Evolutionary conservation across 2,888 invertebrate species (phyloP).

Genomic region (Volucella inanis): DNA sequence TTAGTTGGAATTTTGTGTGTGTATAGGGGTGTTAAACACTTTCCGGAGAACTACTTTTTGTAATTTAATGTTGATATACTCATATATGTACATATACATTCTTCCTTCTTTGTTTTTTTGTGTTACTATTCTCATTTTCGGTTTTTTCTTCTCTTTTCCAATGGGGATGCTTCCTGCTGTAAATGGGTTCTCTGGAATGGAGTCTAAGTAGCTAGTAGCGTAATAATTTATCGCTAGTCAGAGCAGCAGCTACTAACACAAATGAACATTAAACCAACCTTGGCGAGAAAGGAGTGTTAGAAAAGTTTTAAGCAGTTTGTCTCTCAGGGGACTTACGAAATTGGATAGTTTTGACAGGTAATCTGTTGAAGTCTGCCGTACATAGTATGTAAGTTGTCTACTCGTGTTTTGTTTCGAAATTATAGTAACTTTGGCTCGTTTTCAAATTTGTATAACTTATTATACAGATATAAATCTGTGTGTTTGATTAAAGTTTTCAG

Average conservation of each 20-base stretch:
- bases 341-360: too few relatives aligned
- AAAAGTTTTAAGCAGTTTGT: too few relatives aligned
- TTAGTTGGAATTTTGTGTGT: background rate
- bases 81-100: too few relatives aligned
- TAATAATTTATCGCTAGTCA: conserved; percentile 36
- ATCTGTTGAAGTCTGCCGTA: too few relatives aligned
- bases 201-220: conserved; percentile 45
- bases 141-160: conserved; percentile 16
- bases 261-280: conserved; percentile 5
- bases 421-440: too few relatives aligned
- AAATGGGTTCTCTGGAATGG: conserved; percentile 40
- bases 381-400: too few relatives aligned
- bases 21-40: conserved; percentile 12
- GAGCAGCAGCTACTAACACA: conserved; percentile 1
- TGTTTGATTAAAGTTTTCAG: too few relatives aligned
- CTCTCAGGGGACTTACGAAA: too few relatives aligned
- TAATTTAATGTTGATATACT: conserved; percentile 36
- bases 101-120: too few relatives aligned
- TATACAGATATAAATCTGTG: too few relatives aligned
- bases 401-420: too few relatives aligned
- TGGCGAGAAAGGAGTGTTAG: background rate
- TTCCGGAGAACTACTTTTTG: conserved; percentile 31
- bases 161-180: conserved; percentile 28
- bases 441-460: too few relatives aligned
- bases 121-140: background rate